Evolutionary conservation across 92 coral and sea anemone genomes (phyloP).

Genomic region (Umimayanthus kanabou): DNA sequence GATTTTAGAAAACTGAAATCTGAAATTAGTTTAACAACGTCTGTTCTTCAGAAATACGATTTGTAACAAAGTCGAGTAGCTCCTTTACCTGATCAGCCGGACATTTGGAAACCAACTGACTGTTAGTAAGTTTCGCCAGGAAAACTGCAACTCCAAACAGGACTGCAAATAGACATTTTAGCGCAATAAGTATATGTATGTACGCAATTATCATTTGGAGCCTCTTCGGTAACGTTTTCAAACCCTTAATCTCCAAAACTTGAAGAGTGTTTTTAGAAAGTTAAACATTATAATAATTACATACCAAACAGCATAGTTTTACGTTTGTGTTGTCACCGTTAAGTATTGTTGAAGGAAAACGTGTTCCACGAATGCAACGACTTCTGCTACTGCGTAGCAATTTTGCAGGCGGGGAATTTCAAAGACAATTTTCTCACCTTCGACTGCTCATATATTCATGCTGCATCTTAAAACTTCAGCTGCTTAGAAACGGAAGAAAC

Average conservation of each 20-base stretch:
- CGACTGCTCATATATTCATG: background rate
- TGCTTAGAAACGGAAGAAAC: constrained; percentile 1
- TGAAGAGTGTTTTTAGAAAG: background rate
- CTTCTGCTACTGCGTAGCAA: background rate
- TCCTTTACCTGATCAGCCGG: background rate
- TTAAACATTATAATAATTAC: background rate
- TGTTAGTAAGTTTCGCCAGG: background rate
- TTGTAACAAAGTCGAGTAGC: background rate
- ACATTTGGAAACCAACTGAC: background rate
- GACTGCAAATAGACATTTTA: background rate
- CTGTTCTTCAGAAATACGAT: background rate
- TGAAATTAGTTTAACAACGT: too few species aligned
- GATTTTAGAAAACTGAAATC: too few species aligned
- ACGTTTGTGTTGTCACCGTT: background rate
- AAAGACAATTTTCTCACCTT: background rate
- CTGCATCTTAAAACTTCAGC: background rate
- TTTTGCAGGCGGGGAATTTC: background rate
- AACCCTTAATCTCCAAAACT: background rate
- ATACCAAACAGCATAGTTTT: background rate
- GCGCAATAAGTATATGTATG: background rate
- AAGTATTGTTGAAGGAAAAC: background rate
- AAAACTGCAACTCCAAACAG: background rate
- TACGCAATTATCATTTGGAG: too few species aligned
- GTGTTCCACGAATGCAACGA: background rate
- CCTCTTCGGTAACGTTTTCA: too few species aligned